phyloP scores from a whole-genome alignment of 2,113 vertebrate species.

The Ursus arctos region DNA sequence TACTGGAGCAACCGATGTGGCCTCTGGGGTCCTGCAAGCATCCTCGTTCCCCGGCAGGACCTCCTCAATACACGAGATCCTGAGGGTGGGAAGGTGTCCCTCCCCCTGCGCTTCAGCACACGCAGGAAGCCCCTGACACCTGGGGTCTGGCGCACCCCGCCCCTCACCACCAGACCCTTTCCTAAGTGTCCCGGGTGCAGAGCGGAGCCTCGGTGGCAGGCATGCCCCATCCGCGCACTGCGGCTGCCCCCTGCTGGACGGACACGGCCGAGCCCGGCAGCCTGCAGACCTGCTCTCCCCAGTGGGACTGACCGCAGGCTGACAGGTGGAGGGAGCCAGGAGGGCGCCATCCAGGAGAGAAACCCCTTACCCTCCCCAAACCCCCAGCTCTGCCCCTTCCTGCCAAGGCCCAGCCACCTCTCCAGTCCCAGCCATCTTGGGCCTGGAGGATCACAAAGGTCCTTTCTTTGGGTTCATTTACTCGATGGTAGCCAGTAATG shows the following conservation, averaged over 20 bases:
- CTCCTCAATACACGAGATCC: not conserved
- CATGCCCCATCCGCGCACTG: not conserved
- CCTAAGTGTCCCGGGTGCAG: rapidly evolving
- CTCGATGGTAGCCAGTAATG: not conserved
- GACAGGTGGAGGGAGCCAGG: no score
- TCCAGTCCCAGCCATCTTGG: not conserved
- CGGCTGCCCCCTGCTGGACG: slow-evolving; percentile 81
- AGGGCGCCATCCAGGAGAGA: not conserved
- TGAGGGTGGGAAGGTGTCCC: not conserved
- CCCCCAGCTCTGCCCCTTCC: not conserved
- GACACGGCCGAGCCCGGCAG: not conserved
- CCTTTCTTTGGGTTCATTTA: not conserved
- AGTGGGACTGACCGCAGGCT: not conserved
- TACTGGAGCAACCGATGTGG: not conserved
- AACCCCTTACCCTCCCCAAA: not conserved
- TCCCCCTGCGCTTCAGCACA: not conserved
- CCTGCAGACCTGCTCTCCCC: rapidly evolving
- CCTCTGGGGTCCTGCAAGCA: not conserved
- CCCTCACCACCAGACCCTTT: not conserved
- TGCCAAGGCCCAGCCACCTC: not conserved
- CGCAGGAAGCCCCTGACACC: not conserved
- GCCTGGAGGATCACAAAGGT: not conserved
- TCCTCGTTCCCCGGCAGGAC: not conserved
- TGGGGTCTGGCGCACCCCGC: not conserved
- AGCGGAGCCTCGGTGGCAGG: rapidly evolving